Percentiles rank a stretch among this genome's conserved stretches.
Conservation (phyloP, 2,888 invertebrate species). For the Drosophila colorata region DNA sequence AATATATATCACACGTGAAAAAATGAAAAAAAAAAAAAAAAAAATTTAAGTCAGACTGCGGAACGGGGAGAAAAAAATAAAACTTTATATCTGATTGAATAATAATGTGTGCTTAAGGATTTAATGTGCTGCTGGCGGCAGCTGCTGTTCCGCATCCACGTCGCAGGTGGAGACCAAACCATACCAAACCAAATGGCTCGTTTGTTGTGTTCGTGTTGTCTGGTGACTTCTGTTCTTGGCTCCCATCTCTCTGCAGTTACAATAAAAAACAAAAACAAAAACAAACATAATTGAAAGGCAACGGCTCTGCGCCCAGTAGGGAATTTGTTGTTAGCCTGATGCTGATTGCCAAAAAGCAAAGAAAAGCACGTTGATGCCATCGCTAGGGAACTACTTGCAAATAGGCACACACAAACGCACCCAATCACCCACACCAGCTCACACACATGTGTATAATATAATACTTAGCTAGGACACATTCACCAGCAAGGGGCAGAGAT, state of each 20-base stretch:
- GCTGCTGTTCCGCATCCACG: slow-evolving; percentile 27
- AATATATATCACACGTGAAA: slow-evolving; percentile 16
- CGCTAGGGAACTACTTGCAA: slow-evolving; percentile 36
- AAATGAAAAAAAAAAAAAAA: slow-evolving; percentile 23
- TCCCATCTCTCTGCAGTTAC: slow-evolving; percentile 32
- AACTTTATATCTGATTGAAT: slow-evolving; percentile 81
- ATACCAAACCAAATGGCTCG: neutral
- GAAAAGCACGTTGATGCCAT: slow-evolving; percentile 22
- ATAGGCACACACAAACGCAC: slow-evolving; percentile 8
- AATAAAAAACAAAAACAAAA: slow-evolving; percentile 35
- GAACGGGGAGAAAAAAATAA: slow-evolving; percentile 44
- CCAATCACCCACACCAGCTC: slow-evolving; percentile 1
- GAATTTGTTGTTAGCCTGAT: slow-evolving; percentile 69
- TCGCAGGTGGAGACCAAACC: slow-evolving; percentile 2
- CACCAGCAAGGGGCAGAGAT: slow-evolving; percentile 13
- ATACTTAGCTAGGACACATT: slow-evolving; percentile 45
- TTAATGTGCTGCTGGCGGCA: slow-evolving; percentile 72
- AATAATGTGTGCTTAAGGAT: slow-evolving; percentile 80
- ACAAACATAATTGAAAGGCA: slow-evolving; percentile 32
- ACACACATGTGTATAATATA: slow-evolving; percentile 15
- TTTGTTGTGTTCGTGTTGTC: slow-evolving; percentile 38
- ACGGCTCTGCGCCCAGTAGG: slow-evolving; percentile 43
- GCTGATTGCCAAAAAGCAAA: slow-evolving; percentile 71
- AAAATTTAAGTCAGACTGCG: too few species aligned
- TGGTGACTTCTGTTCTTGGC: slow-evolving; percentile 25